Evolutionary conservation across 1,140 invertebrate genomes (phyloP), one percentile per base, ranked within the genome.

Genomic region (Achatina immaculata): DNA sequence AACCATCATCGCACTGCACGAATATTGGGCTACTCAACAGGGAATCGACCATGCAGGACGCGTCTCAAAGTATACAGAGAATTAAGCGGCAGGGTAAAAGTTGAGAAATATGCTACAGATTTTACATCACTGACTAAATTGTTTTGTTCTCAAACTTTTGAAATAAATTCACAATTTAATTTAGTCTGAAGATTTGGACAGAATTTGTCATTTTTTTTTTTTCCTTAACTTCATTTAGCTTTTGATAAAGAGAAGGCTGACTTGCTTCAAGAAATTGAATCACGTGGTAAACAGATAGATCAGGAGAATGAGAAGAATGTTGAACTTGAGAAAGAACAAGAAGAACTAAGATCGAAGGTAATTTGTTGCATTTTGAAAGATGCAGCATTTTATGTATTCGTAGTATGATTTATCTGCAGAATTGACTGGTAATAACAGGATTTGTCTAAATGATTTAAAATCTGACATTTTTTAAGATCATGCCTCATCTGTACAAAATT

Each of bases 181-280:
- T 31, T 7, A 69, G 16, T n/a, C n/a, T n/a, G n/a, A n/a, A n/a
- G n/a, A n/a, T n/a, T n/a, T n/a, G n/a, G n/a, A n/a, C n/a, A n/a
- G n/a, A n/a, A n/a, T n/a, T n/a, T n/a, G n/a, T n/a, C n/a, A n/a
- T n/a, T n/a, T n/a, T 3, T 31, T 4, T n/a, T 38, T 9, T 34
- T 42, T 69, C 28, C 11, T 34, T 42, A 2, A 28, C 9, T 31
- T 81, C 34, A 78, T 84, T 58, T 72, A 85, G 87, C 42, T 43
- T 34, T 84, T 65, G 83, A 88, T 62, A 81, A 79, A 34, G 83
- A 85, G 21, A 87, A 85, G 72, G 74, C 48, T 21, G 82, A 85
- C 31, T 76, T 89, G 19, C 69, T 82, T 78, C 90, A 91, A 82
- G 85, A 92, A 81, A 90, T 93, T 48, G 91, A 92, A 85, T 90